Base-by-base conservation (phyloP, 1,140 invertebrate species). In the Pteromalus puparum region DNA sequence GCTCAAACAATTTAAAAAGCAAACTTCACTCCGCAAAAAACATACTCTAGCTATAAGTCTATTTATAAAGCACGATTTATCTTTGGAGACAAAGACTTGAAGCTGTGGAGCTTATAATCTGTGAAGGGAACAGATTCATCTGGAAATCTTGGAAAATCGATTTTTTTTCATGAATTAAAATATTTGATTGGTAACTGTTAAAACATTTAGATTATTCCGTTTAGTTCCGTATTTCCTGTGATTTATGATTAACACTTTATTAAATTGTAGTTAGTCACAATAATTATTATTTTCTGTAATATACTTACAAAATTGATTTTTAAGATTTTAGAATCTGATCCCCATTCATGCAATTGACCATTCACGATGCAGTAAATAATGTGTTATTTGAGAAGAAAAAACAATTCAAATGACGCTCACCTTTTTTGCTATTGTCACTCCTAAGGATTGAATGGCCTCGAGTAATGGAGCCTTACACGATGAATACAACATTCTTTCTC, bases 401-500 rank as follows among this genome's bases (percentile, higher is more conserved):
- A 26, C 7, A 84, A 70, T 28, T 28, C 9, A 1, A 76, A 86
- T 21, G 53, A 5, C 85, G 91, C 93, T 93, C 90, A 98, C 98
- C 95, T 98, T 97, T 94, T 98, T 99, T 0, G 90, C 92, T 85
- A 97, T 94, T 65, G 95, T 95, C 81, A 99, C 93, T 61, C 96
- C 96, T 83, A 97, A 92, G 34, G 95, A 95, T 88, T 97, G 95
- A 86, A 99, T 96, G 42, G 95, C 95, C 86, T 97, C 95, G 30
- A 98, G 93, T 73, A 99, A 94, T 26, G 97, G 97, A 86, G 95
- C 96, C 93, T 99, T 99, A 91, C 98, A 99, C 87, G 98, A 99
- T 1, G 98, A 99, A 93, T 99, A 99, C 88, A 99, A 94, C 98
- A 99, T 99, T 88, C 98, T 94, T 92, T 99, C 98, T 92, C 98